These are phyloP conservation scores for Prorops nasuta DNA, from an alignment of 1,140 invertebrate species.

Conservation along the genomic window DNA sequence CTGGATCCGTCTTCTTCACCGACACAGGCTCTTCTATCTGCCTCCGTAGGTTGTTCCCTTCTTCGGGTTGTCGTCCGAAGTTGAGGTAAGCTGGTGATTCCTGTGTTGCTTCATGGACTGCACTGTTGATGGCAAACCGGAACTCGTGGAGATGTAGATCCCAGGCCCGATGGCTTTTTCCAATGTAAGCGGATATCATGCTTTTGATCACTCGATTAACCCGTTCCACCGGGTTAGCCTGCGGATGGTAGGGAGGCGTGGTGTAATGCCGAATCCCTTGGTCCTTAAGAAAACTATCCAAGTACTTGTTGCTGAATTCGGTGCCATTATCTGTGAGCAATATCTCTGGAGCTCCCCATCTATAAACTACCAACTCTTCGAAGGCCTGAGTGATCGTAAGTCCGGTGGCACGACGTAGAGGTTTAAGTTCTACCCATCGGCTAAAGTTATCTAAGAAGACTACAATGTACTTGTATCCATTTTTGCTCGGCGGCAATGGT, in stretches of 20 bases:
- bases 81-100: slow-evolving; percentile 37
- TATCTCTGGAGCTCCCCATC: slow-evolving; percentile 34
- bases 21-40: neutral
- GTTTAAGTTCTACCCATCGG: slow-evolving; percentile 29
- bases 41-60: slow-evolving; percentile 3
- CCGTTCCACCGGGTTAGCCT: slow-evolving; percentile 46
- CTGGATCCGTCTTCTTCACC: neutral
- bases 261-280: neutral
- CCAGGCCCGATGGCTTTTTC: slow-evolving; percentile 38
- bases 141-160: slow-evolving; percentile 25
- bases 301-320: slow-evolving; percentile 34
- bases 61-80: slow-evolving; percentile 36
- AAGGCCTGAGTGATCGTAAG: slow-evolving; percentile 21
- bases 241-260: slow-evolving; percentile 41
- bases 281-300: neutral
- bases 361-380: slow-evolving; percentile 28
- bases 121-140: slow-evolving; percentile 35
- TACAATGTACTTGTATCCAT: slow-evolving; percentile 41
- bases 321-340: slow-evolving; percentile 49
- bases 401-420: slow-evolving; percentile 30
- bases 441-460: slow-evolving; percentile 45
- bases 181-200: slow-evolving; percentile 37
- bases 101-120: slow-evolving; percentile 26
- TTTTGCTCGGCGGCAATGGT: slow-evolving; percentile 37
- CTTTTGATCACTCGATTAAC: slow-evolving; percentile 48